Evolutionary conservation across 2,888 invertebrate species (phyloP).

Genomic region (Acanthosepion pharaonis): DNA sequence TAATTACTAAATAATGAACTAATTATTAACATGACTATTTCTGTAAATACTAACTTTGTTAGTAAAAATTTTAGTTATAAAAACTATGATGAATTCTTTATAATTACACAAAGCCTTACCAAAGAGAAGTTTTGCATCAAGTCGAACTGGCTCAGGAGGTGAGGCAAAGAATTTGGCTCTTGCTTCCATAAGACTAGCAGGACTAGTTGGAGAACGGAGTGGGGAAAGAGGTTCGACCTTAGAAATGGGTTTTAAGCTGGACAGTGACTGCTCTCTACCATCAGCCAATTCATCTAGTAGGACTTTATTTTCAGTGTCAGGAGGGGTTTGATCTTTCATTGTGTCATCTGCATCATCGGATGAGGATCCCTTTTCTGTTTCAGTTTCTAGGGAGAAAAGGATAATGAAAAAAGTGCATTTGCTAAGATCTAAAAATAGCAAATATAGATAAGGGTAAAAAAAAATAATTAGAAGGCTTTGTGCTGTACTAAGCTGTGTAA

Average conservation of each 20-base stretch:
- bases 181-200: slow-evolving; percentile 57
- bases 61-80: neutral
- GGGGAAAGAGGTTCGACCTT: slow-evolving; percentile 50
- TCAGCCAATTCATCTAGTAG: slow-evolving; percentile 44
- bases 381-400: slow-evolving; percentile 57
- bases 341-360: slow-evolving; percentile 56
- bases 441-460: neutral
- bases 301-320: slow-evolving; percentile 41
- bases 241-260: slow-evolving; percentile 77
- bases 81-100: neutral
- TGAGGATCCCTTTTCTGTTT: slow-evolving; percentile 65
- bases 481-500: neutral
- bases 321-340: slow-evolving; percentile 41
- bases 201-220: slow-evolving; percentile 48
- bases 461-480: neutral
- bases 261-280: slow-evolving; percentile 35
- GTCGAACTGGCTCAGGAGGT: slow-evolving; percentile 69
- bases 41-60: neutral
- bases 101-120: slow-evolving; percentile 52
- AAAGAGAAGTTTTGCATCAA: slow-evolving; percentile 71
- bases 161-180: slow-evolving; percentile 71
- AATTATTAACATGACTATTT: neutral
- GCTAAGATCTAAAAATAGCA: neutral
- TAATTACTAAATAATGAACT: neutral
- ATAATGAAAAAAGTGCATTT: slow-evolving; percentile 49